These are phyloP conservation scores for Drosophila niveifrons DNA, from an alignment of 2,888 invertebrate genomes.

Conservation along the genomic window DNA sequence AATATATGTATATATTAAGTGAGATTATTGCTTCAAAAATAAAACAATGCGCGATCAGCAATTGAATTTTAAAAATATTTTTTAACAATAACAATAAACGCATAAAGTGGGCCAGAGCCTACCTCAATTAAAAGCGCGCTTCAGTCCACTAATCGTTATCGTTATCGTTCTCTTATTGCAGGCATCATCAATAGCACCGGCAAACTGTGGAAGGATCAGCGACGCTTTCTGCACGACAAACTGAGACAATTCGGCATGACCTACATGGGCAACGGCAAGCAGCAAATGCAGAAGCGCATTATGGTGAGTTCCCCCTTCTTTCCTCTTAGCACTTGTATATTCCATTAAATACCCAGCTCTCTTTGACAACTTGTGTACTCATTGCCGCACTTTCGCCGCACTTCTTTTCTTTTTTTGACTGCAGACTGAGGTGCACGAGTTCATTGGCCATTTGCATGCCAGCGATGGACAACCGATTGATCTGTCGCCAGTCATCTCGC, in stretches of 20 bases:
- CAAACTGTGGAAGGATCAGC: conserved; percentile 95
- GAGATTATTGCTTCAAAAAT: too few species aligned
- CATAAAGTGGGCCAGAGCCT: conserved; percentile 58
- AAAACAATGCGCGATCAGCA: neutral
- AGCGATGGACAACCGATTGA: conserved; percentile 90
- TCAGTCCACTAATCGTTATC: neutral
- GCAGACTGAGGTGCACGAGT: conserved; percentile 91
- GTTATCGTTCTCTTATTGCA: conserved; percentile 83
- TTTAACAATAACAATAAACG: too few species aligned
- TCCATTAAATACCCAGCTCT: too few species aligned
- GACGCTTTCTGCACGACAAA: conserved; percentile 94
- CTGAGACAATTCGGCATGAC: conserved; percentile 95
- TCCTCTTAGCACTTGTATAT: too few species aligned
- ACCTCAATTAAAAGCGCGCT: conserved; percentile 74
- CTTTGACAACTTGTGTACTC: too few species aligned
- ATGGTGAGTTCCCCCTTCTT: conserved; percentile 87
- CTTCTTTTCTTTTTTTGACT: too few species aligned
- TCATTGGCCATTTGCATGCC: conserved; percentile 89
- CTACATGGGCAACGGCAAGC: conserved; percentile 92
- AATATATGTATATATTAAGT: too few species aligned
- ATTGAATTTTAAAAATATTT: neutral
- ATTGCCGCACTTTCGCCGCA: too few species aligned
- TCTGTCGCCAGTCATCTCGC: conserved; percentile 91
- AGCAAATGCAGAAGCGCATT: conserved; percentile 93
- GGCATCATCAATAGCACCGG: conserved; percentile 96